Percentiles rank a stretch among this genome's conserved stretches.
Evolutionary conservation across 2,113 vertebrate genomes (phyloP).

Genomic region (Neogobius melanostomus): DNA sequence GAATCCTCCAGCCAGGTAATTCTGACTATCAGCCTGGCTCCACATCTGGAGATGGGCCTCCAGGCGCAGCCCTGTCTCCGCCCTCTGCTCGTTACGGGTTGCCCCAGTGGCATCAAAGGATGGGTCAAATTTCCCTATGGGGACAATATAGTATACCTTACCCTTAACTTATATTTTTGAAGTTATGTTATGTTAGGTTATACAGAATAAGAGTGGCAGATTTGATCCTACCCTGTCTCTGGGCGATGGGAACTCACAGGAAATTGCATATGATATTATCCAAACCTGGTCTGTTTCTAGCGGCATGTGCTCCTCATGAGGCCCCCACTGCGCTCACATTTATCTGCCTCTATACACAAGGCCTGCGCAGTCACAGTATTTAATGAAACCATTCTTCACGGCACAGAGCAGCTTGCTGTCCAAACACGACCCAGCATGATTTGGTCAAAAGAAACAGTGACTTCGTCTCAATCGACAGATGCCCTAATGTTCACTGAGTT

Average conservation of each 20-base stretch:
- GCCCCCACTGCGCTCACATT: neutral
- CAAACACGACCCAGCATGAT: neutral
- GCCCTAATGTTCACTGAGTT: neutral
- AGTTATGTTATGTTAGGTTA: too few relatives aligned
- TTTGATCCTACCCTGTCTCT: conserved; percentile 44
- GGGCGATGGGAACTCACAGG: conserved; percentile 49
- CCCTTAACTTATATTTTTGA: too few relatives aligned
- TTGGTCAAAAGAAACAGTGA: neutral
- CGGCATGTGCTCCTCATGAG: conserved; percentile 10
- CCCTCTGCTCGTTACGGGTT: too few relatives aligned
- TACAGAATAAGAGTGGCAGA: conserved; percentile 40
- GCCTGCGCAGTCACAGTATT: neutral
- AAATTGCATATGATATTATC: conserved; percentile 42
- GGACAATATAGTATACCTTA: too few relatives aligned
- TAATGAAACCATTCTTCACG: neutral
- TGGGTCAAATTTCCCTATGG: too few relatives aligned
- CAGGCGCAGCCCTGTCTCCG: too few relatives aligned
- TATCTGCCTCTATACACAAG: neutral
- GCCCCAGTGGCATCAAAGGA: too few relatives aligned
- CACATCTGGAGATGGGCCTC: too few relatives aligned
- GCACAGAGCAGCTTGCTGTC: neutral
- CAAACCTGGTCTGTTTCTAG: conserved; percentile 10
- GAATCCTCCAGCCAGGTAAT: too few relatives aligned
- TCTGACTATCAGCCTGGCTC: too few relatives aligned
- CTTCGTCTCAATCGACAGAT: neutral